Evolutionary conservation across 2,888 invertebrate genomes (phyloP).

Genomic region (Anoncus sp.): DNA sequence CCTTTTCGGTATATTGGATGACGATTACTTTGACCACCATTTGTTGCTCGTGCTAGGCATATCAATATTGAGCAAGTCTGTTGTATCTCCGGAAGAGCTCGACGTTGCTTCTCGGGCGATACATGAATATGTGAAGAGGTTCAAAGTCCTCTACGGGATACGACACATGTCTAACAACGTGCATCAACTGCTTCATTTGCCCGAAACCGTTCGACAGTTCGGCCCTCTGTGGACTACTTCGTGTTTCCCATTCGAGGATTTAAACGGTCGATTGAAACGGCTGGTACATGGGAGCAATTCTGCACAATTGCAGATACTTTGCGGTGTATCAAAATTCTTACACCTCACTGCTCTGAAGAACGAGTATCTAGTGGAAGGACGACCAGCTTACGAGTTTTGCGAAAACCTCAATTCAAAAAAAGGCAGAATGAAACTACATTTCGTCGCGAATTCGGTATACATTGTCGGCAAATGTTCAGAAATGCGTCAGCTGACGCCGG

Average conservation of each 20-base stretch:
- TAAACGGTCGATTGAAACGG: conserved; percentile 57
- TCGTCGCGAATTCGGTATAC: not conserved
- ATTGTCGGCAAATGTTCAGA: conserved; percentile 12
- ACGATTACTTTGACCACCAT: conserved; percentile 58
- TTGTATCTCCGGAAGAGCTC: conserved; percentile 44
- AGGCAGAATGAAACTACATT: conserved; percentile 21
- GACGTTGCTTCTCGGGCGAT: conserved; percentile 45
- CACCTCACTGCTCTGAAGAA: conserved; percentile 16
- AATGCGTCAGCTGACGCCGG: not conserved
- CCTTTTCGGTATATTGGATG: conserved; percentile 2
- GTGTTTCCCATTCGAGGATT: conserved; percentile 55
- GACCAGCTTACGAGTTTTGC: conserved; percentile 28
- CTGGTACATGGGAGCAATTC: too few species aligned
- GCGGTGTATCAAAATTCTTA: conserved; percentile 18
- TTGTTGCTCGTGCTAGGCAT: conserved; percentile 56
- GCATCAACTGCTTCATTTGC: conserved; percentile 55
- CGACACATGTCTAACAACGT: conserved; percentile 42
- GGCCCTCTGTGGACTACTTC: too few species aligned
- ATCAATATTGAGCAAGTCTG: conserved; percentile 37
- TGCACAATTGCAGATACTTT: conserved; percentile 48
- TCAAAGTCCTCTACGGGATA: conserved; percentile 47
- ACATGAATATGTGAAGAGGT: conserved; percentile 49
- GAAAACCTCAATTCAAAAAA: conserved; percentile 11
- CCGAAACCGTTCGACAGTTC: conserved; percentile 47
- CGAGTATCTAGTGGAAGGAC: conserved; percentile 6